phyloP scores from a whole-genome alignment of 2,797 vertebrate genomes.

The Tenualosa ilisha region DNA sequence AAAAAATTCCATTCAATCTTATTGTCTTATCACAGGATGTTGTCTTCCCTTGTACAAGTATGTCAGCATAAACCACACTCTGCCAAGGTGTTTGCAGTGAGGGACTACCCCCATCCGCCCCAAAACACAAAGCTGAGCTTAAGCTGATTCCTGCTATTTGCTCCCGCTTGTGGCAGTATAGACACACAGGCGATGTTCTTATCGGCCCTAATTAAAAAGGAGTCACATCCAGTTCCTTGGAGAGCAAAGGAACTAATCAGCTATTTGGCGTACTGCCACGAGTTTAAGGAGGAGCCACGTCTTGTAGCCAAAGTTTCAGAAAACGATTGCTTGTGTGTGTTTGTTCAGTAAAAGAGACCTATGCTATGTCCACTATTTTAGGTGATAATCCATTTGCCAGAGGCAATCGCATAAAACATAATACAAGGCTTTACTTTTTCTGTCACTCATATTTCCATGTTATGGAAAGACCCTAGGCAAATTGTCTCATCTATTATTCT shows the following conservation, averaged over 20 bases:
- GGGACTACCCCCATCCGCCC: not conserved
- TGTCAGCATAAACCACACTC: not conserved
- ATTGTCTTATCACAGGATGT: slow-evolving; percentile 10
- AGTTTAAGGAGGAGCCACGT: not conserved
- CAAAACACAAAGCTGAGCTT: not conserved
- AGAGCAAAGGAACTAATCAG: slow-evolving; percentile 6
- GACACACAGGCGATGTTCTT: not conserved
- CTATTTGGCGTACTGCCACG: not conserved
- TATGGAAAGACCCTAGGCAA: not conserved
- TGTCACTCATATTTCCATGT: slow-evolving; percentile 31
- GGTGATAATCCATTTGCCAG: not conserved
- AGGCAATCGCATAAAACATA: not conserved
- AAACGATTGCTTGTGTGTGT: not conserved
- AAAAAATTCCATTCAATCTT: not conserved
- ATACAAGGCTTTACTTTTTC: slow-evolving; percentile 18
- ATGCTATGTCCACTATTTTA: slow-evolving; percentile 28
- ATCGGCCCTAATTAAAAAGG: slow-evolving; percentile 21
- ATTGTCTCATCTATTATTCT: slow-evolving; percentile 31
- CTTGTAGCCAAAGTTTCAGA: not conserved
- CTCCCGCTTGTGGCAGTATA: not conserved
- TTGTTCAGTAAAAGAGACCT: slow-evolving; percentile 23
- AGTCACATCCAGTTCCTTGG: slow-evolving; percentile 10
- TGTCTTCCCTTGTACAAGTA: slow-evolving; percentile 1
- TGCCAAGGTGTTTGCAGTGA: slow-evolving; percentile 16
- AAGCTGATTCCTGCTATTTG: slow-evolving; percentile 9